Percentiles rank a stretch among this genome's conserved stretches.
Conservation (phyloP, 2,797 vertebrate species). For the Falco novaeseelandiae region DNA sequence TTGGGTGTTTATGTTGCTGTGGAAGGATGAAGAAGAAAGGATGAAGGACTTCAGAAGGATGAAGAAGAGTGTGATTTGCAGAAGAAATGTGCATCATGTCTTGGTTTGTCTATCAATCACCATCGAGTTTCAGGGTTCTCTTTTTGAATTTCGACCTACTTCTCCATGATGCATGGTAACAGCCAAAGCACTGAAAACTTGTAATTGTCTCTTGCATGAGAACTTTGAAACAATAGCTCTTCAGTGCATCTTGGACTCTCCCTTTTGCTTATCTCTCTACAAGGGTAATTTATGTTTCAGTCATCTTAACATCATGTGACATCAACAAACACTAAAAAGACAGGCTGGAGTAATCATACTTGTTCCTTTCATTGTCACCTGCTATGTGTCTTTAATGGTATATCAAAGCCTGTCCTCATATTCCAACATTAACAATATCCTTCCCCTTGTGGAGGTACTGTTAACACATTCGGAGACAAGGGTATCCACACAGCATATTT, state of each 20-base stretch:
- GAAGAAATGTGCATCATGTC: neutral
- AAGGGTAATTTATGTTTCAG: neutral
- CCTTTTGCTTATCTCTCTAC: neutral
- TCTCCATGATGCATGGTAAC: neutral
- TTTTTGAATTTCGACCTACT: neutral
- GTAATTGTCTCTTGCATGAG: neutral
- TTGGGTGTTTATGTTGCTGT: neutral
- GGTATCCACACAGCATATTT: neutral
- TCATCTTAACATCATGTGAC: neutral
- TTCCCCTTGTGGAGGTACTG: neutral
- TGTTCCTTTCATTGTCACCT: neutral
- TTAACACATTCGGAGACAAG: neutral
- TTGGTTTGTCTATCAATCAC: neutral
- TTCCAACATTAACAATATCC: neutral
- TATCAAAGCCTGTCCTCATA: neutral
- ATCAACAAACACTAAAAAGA: neutral
- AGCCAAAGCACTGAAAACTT: neutral
- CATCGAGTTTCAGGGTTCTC: neutral
- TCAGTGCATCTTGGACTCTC: neutral
- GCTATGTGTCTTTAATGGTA: neutral
- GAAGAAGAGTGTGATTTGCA: neutral
- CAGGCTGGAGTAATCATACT: neutral
- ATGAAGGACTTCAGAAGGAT: neutral
- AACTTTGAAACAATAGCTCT: neutral
- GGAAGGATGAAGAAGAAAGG: neutral